Conservation (phyloP, 2,113 vertebrate genomes). For the Notarius quadriscutis region DNA sequence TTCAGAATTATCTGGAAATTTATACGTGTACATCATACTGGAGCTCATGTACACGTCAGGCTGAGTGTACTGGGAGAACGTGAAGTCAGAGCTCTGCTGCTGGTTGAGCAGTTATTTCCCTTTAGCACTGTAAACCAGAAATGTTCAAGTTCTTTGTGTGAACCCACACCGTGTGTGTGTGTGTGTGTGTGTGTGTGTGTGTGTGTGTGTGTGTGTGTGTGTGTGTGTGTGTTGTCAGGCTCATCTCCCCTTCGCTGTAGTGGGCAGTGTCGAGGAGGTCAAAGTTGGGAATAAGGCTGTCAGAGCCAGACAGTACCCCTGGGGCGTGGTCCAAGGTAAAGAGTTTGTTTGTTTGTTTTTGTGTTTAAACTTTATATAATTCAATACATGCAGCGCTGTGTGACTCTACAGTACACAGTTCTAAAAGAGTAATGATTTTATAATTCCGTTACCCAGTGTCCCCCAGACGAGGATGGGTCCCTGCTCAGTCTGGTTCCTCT, state of each 20-base stretch:
- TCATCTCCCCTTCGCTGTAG: conserved; percentile 94
- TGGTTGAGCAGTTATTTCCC: neutral
- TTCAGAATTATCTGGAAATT: too few relatives aligned
- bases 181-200: neutral
- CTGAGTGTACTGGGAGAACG: neutral
- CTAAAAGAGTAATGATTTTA: neutral
- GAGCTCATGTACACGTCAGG: too few relatives aligned
- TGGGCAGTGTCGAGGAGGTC: conserved; percentile 94
- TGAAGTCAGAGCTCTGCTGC: neutral
- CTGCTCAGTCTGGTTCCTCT: neutral
- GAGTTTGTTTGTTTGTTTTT: neutral
- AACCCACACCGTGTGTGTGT: too few relatives aligned
- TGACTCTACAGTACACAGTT: neutral
- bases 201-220: neutral
- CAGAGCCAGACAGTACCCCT: conserved; percentile 94
- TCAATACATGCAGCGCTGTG: too few relatives aligned
- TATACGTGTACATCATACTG: too few relatives aligned
- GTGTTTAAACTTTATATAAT: conserved; percentile 2
- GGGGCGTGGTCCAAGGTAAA: conserved; percentile 97
- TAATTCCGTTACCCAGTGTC: too few relatives aligned
- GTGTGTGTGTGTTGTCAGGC: conserved; percentile 73
- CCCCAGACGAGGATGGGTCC: too few relatives aligned
- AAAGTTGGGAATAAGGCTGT: conserved; percentile 98
- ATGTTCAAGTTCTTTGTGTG: neutral
- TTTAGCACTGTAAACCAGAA: neutral